Base-by-base conservation (phyloP, 2,888 invertebrate genomes). In the Lacanobia wlatinum region DNA sequence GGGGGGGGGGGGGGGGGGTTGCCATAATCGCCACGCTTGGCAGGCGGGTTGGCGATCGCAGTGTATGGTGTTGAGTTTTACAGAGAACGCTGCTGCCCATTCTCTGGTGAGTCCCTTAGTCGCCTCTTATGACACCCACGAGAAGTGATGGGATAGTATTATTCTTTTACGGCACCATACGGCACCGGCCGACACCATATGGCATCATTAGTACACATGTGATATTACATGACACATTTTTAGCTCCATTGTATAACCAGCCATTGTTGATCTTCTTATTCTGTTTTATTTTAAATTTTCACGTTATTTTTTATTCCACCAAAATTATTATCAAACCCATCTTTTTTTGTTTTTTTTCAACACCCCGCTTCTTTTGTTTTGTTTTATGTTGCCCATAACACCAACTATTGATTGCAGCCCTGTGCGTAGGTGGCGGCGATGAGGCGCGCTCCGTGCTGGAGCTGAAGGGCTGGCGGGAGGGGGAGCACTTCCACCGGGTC, bases 401-500 rank as follows among this genome's bases (percentile, higher is more conserved):
- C 68, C 52, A 82, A 69, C 81, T 84, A 73, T 70, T 86, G 77
- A 79, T 90, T 88, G 61, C 91, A 94, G 94, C 91, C 56, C 87
- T 90, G 80, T 94, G 93, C 89, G 92, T 90, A 87, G 92, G 93
- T 82, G 90, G 90, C 40, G 88, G 87, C 4, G 94, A 91, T 89
- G 97, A 96, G 88, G 88, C 90, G 3, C 90, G 93, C 55, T 97
- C 97, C 1, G 95, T 97, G 87, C 96, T 98, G 86, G 97, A 97
- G 88, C 97, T 97, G 87, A 93, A 93, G 80, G 97, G 96, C 66
- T 97, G 98, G 97, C 96, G 97, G 78, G 98, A 98, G 91, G 98
- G 98, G 0, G 96, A 97, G 28, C 98, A 98, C 90, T 98, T 97
- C 94, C 97, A 97, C 84, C 97, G 98, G 81, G 98, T 98, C 21